Evolutionary conservation across 2,797 vertebrate genomes (phyloP), one percentile per base, ranked within the genome.

Genomic region (Perdix hodgsoniae): DNA sequence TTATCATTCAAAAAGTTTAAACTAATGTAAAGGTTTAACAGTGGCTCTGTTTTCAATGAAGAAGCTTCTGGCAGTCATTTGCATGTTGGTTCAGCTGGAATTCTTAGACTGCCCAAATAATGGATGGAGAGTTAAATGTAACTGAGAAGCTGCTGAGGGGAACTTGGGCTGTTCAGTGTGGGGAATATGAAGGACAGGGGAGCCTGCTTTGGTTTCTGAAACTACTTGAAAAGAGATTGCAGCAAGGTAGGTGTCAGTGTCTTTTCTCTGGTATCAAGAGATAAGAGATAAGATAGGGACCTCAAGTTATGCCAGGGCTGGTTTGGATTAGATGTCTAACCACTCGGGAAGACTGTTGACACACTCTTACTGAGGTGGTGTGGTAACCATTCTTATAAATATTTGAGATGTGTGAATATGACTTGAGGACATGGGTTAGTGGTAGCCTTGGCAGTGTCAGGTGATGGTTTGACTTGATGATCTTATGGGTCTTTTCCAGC

Each of bases 1-100:
- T 88, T 6, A 6, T 79, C 63, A 91, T 75, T 79, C n/a, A 72
- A 66, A 14, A 21, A 35, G 31, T 91, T 93, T 54, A 91, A 94
- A 93, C 63, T 75, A 47, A 86, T 18, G 13, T 57, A 21, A 57
- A 21, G 11, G 7, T 47, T 92, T 92, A 18, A 8, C 44, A 83
- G 75, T n/a, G 40, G 14, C 11, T 42, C 24, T 70, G 1, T 22
- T 87, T 60, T 17, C 40, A 47, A 42, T 15, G 33, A 75, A 57
- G 66, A 79, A 72, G 52, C 19, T 37, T 81, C 57, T 66, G 49
- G 31, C 26, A 69, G 35, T 77, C 27, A 67, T 13, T 88, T n/a
- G 85, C 67, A 57, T 80, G 77, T 8, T 67, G 52, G 47, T 90
- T 83, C 86, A 57, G 37, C 12, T 69, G 42, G 37, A 64, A 76